These are phyloP conservation scores for Marronus borbonicus DNA, from an alignment of 2,888 invertebrate species.

Conservation along the genomic window DNA sequence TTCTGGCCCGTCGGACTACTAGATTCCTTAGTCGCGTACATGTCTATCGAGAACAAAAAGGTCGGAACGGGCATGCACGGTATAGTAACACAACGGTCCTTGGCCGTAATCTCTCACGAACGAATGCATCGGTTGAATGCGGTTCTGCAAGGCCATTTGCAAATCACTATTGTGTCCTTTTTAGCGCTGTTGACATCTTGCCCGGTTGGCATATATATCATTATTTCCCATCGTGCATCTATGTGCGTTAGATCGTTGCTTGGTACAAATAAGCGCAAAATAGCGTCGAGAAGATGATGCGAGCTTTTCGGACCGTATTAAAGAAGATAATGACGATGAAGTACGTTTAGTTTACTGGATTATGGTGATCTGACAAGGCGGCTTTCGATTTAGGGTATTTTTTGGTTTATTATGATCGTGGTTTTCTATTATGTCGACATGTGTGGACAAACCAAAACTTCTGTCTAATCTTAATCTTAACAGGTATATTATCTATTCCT, in stretches of 20 bases:
- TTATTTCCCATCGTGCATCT: slow-evolving; percentile 24
- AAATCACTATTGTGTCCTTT: slow-evolving; percentile 45
- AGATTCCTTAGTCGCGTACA: slow-evolving; percentile 11
- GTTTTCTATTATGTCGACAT: neutral
- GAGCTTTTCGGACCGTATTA: neutral
- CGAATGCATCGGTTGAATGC: slow-evolving; percentile 39
- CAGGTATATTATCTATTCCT: no score
- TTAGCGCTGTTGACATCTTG: slow-evolving; percentile 44
- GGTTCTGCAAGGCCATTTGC: slow-evolving; percentile 43
- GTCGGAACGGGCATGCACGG: neutral
- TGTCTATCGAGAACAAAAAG: slow-evolving; percentile 8
- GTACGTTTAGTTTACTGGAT: slow-evolving; percentile 8
- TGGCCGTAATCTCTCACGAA: slow-evolving; percentile 43
- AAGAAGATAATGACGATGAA: slow-evolving; percentile 1
- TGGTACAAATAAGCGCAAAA: slow-evolving; percentile 1
- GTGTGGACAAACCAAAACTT: neutral
- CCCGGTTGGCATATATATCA: slow-evolving; percentile 21
- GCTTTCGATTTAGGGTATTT: neutral
- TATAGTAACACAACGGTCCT: slow-evolving; percentile 13
- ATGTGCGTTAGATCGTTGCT: neutral
- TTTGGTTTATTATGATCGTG: neutral
- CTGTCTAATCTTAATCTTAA: no score
- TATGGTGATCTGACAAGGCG: neutral
- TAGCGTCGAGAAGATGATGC: neutral
- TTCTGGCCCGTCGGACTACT: slow-evolving; percentile 27